phyloP scores from a whole-genome alignment of 2,113 vertebrate genomes.

The Misgurnus anguillicaudatus region DNA sequence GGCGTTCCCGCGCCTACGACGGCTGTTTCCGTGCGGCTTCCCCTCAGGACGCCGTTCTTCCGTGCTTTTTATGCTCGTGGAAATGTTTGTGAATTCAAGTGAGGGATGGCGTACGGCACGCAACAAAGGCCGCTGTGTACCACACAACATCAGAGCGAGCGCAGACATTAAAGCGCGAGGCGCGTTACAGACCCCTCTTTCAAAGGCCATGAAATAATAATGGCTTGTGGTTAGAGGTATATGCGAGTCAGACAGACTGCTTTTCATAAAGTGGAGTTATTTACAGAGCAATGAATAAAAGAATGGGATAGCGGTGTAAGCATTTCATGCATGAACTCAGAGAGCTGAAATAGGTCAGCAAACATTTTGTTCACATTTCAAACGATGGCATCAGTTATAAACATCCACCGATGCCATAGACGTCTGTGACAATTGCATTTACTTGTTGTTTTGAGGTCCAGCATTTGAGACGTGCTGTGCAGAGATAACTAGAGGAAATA shows the following conservation, averaged over 20 bases:
- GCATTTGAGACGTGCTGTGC: too few species aligned
- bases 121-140: constrained; percentile 79
- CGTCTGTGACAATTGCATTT: background rate
- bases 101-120: constrained; percentile 71
- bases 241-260: constrained; percentile 78
- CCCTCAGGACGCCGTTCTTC: constrained; percentile 68
- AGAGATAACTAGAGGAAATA: background rate
- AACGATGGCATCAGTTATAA: background rate
- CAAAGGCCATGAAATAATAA: constrained; percentile 83
- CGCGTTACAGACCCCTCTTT: constrained; percentile 72
- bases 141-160: constrained; percentile 79
- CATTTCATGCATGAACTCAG: constrained; percentile 72
- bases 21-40: constrained; percentile 68
- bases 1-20: constrained; percentile 42
- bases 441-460: background rate
- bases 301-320: constrained; percentile 74
- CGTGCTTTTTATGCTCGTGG: constrained; percentile 76
- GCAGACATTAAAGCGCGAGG: constrained; percentile 74
- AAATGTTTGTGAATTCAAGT: constrained; percentile 81
- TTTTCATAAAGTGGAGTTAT: constrained; percentile 83
- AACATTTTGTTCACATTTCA: constrained; percentile 46
- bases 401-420: background rate
- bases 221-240: constrained; percentile 79
- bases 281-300: constrained; percentile 81
- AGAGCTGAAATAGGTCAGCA: constrained; percentile 59